phyloP scores from a whole-genome alignment of 2,888 invertebrate species.

The Mesorhabditis belari region DNA sequence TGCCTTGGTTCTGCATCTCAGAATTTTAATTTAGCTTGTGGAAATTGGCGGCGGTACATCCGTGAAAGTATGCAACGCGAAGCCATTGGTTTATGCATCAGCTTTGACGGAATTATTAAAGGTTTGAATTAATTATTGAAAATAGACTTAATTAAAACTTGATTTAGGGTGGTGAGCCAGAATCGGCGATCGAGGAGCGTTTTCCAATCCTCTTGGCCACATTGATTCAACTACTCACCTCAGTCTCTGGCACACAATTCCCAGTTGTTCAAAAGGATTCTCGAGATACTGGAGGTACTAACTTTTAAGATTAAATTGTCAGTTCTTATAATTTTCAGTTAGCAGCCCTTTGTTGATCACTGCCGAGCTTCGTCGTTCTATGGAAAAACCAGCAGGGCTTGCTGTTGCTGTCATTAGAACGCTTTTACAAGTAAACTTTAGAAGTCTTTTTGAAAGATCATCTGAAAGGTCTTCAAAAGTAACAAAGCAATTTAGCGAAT shows the following conservation, averaged over 20 bases:
- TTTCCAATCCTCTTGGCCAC: slow-evolving; percentile 20
- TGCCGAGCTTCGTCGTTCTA: slow-evolving; percentile 35
- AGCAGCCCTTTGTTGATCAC: slow-evolving; percentile 30
- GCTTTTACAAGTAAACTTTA: slow-evolving; percentile 11
- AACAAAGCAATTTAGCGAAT: slow-evolving; percentile 10
- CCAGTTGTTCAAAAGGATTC: slow-evolving; percentile 31
- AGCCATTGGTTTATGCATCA: slow-evolving; percentile 37
- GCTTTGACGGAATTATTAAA: slow-evolving; percentile 43
- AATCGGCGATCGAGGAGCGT: slow-evolving; percentile 28
- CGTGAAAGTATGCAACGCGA: slow-evolving; percentile 29
- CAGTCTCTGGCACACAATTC: slow-evolving; percentile 30
- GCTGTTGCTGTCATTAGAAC: slow-evolving; percentile 22
- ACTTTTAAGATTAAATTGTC: not conserved
- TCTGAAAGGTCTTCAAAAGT: too few relatives aligned
- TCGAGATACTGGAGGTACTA: slow-evolving; percentile 7
- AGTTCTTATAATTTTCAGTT: not conserved
- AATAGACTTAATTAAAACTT: not conserved
- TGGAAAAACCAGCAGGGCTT: slow-evolving; percentile 31
- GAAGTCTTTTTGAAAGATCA: too few relatives aligned
- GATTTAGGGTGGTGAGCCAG: slow-evolving; percentile 37
- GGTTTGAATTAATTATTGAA: slow-evolving; percentile 11
- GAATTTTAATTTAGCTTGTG: slow-evolving; percentile 8
- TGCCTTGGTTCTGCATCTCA: not conserved
- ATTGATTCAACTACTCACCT: slow-evolving; percentile 24
- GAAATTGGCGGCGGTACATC: slow-evolving; percentile 27